Conservation (phyloP, 2,113 vertebrate genomes). For the Hydropotes inermis region DNA sequence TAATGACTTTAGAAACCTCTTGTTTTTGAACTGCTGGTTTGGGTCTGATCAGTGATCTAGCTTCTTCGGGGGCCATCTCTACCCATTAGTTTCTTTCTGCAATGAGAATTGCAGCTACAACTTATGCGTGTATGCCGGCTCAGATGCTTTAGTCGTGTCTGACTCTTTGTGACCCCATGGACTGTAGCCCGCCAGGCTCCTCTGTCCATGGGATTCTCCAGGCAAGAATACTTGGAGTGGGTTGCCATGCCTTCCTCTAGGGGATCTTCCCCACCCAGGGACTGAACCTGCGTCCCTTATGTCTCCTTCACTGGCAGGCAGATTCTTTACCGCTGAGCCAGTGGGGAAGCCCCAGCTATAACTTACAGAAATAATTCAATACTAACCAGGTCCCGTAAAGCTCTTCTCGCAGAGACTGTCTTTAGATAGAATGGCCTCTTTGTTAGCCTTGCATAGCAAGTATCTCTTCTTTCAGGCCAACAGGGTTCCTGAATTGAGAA, state of each 20-base stretch:
- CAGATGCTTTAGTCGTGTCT: accelerated
- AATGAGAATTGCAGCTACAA: background rate
- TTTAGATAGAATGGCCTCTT: background rate
- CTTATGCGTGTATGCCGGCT: background rate
- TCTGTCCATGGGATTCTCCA: background rate
- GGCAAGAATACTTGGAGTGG: background rate
- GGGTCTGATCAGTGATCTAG: background rate
- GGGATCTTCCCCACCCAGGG: background rate
- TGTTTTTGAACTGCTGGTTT: background rate
- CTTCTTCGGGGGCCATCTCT: background rate
- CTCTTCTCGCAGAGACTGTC: background rate
- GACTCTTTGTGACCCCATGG: background rate
- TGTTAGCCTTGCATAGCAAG: background rate
- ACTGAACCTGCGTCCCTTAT: background rate
- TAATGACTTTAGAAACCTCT: background rate
- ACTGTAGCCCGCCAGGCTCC: background rate
- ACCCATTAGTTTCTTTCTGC: background rate
- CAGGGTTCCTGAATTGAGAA: background rate
- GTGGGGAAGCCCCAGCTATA: background rate
- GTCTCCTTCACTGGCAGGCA: background rate
- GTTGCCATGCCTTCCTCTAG: background rate
- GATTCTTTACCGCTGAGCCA: background rate
- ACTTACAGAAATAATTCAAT: background rate
- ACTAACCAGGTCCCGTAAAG: background rate
- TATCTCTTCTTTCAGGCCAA: background rate